Base-by-base conservation (phyloP, 1,140 invertebrate species). In the Drosophila azteca region DNA sequence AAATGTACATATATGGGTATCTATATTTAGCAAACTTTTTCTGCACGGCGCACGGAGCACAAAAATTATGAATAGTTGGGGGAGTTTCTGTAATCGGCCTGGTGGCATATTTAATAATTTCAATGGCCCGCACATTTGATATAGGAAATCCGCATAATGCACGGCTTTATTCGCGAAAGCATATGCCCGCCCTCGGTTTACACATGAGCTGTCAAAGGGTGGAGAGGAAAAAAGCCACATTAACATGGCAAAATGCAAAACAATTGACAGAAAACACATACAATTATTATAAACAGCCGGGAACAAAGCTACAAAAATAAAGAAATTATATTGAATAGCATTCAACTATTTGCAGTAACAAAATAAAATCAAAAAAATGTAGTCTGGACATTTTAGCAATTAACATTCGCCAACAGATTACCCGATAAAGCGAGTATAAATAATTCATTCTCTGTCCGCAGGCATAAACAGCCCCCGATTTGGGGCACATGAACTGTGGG, bases 331-430 rank as follows among this genome's bases (percentile, higher is more conserved):
- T 62, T 43, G 61, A 66, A 78, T 57, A 35, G 53, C 45, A 26
- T 61, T 53, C 39, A 60, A 59, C 48, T n/a, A 45, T 22, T 55
- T 55, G 31, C 6, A 43, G 26, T 39, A 39, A 55, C 31, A 41
- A 69, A 45, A 44, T 35, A 9, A 5, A 17, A 54, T 9, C 2
- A 13, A 49, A 60, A 59, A 61, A 61, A 43, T 46, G 31, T 9
- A 11, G 24, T 31, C 46, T 71, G 53, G 60, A 57, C 60, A 83
- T 52, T 66, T 71, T 75, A 82, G 83, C 65, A 78, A 88, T 85
- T 85, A 82, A 71, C 83, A 76, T 88, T 82, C 64, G 72, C 65
- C 88, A 78, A 82, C 70, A 82, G 82, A 85, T 85, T 87, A 85
- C 51, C 62, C 70, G 74, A 78, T 78, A 76, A 82, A 82, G 88